Conservation (phyloP, 2,113 vertebrate genomes). For the Pogona vitticeps region DNA sequence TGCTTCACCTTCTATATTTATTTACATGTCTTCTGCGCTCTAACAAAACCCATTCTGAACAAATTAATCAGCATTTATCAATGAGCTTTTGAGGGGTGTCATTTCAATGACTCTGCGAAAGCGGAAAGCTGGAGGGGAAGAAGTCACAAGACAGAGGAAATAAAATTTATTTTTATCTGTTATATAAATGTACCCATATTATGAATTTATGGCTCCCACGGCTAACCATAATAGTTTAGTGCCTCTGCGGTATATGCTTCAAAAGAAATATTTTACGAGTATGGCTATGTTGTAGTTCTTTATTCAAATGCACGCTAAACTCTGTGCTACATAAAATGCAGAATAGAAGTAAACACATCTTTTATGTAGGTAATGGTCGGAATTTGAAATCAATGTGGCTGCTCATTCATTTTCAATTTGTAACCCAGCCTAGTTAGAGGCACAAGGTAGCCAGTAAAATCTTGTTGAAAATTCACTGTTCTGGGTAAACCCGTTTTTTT, state of each 20-base stretch:
- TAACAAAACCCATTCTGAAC: constrained; percentile 68
- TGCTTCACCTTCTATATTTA: constrained; percentile 74
- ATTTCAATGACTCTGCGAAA: constrained; percentile 65
- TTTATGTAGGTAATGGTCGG: neutral
- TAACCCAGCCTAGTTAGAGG: neutral
- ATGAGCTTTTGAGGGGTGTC: constrained; percentile 61
- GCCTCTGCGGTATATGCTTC: constrained; percentile 42
- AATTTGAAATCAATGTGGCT: neutral
- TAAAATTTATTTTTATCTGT: constrained; percentile 67
- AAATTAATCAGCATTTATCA: constrained; percentile 76
- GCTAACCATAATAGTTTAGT: constrained; percentile 56
- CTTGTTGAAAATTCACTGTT: neutral
- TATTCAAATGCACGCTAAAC: neutral
- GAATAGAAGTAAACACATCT: neutral
- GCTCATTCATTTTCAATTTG: neutral
- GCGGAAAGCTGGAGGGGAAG: constrained; percentile 45
- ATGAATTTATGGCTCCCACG: constrained; percentile 51
- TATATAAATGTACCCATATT: constrained; percentile 65
- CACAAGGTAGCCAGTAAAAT: neutral
- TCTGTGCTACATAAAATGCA: neutral
- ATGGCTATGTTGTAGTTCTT: neutral
- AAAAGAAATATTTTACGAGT: neutral
- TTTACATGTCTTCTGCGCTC: constrained; percentile 66
- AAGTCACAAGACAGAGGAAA: constrained; percentile 59
- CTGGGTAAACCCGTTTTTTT: neutral